These are phyloP conservation scores for Parnassius orleans DNA, from an alignment of 2,888 invertebrate genomes.

Conservation along the genomic window DNA sequence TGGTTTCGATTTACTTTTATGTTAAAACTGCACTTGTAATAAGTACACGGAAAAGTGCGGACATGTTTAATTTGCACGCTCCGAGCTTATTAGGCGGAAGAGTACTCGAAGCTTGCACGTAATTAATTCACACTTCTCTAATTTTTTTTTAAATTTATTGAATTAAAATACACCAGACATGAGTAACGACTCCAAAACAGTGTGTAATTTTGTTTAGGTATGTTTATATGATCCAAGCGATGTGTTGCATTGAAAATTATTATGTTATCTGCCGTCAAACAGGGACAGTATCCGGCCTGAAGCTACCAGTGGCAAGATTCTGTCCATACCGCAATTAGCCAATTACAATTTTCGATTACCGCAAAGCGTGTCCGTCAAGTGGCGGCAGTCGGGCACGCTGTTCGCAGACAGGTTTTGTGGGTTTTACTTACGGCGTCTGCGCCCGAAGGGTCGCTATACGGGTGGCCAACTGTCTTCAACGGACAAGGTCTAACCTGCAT, in stretches of 20 bases:
- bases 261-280: slow-evolving; percentile 34
- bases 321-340: slow-evolving; percentile 52
- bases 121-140: neutral
- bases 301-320: slow-evolving; percentile 36
- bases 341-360: slow-evolving; percentile 70
- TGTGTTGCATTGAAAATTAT: slow-evolving; percentile 8
- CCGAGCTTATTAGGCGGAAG: neutral
- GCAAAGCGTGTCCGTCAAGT: slow-evolving; percentile 48
- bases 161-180: neutral
- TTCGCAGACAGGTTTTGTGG: slow-evolving; percentile 61
- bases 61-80: neutral
- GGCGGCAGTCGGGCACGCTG: slow-evolving; percentile 39
- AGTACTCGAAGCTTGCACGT: neutral
- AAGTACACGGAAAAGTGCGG: neutral
- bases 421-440: slow-evolving; percentile 46
- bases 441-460: slow-evolving; percentile 42
- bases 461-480: slow-evolving; percentile 52
- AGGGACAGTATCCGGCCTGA: slow-evolving; percentile 38
- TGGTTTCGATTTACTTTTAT: neutral
- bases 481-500: slow-evolving; percentile 33
- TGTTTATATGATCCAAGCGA: slow-evolving; percentile 4
- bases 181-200: no score
- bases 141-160: neutral
- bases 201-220: neutral
- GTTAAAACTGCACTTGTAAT: neutral